These are phyloP conservation scores for Meloidogyne floridensis DNA, from an alignment of 1,140 invertebrate species.

Conservation along the genomic window DNA sequence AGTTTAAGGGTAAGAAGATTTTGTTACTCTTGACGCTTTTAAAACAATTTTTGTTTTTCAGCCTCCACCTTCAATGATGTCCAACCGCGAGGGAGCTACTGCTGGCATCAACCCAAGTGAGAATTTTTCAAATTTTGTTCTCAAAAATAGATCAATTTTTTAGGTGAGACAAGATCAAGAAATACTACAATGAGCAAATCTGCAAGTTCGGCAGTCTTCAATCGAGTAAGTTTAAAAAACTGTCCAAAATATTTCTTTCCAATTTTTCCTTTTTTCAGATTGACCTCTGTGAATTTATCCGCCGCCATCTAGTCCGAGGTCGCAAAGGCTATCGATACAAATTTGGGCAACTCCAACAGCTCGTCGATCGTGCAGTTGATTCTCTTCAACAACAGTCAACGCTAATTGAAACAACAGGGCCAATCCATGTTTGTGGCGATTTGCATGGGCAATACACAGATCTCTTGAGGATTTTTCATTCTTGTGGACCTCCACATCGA, in stretches of 20 bases:
- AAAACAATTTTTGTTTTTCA: background rate
- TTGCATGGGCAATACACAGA: constrained; percentile 51
- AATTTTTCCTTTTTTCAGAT: background rate
- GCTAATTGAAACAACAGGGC: constrained; percentile 39
- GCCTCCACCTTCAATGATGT: background rate
- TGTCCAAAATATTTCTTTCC: background rate
- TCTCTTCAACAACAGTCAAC: constrained; percentile 32
- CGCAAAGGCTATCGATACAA: background rate
- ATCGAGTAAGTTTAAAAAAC: background rate
- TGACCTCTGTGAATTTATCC: background rate
- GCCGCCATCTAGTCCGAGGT: background rate
- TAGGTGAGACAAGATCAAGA: background rate
- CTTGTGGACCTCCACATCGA: background rate
- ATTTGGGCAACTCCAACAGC: constrained; percentile 29
- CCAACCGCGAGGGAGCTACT: background rate
- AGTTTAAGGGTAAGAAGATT: background rate
- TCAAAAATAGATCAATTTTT: background rate
- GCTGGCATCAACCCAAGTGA: background rate
- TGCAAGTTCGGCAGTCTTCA: background rate
- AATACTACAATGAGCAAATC: background rate
- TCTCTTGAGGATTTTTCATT: constrained; percentile 26
- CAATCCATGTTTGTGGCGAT: constrained; percentile 54
- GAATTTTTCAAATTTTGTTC: too few relatives aligned
- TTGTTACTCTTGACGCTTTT: background rate
- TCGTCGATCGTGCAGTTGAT: constrained; percentile 22